Percentiles rank a stretch among this genome's conserved stretches.
Evolutionary conservation across 53 echinoderm and acorn worm genomes (phyloP).

Genomic region (Mesocentrotus franciscanus): DNA sequence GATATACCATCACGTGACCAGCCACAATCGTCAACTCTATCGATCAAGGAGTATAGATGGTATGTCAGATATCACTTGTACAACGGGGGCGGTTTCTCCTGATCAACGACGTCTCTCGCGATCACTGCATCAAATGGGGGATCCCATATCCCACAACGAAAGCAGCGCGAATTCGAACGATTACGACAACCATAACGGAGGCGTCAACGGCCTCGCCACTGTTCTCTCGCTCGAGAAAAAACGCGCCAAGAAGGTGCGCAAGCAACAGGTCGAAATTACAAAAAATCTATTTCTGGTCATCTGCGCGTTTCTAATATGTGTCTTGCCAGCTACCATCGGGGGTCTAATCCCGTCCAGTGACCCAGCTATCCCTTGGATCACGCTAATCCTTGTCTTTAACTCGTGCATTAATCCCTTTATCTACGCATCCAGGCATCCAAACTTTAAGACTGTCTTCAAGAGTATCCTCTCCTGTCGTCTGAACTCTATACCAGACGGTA

Average conservation of each 20-base stretch:
- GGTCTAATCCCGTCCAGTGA: slow-evolving; percentile 69
- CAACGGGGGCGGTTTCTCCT: slow-evolving; percentile 21
- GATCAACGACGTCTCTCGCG: slow-evolving; percentile 35
- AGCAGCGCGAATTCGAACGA: slow-evolving; percentile 55
- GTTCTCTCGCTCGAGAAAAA: slow-evolving; percentile 53
- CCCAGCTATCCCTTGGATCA: slow-evolving; percentile 73
- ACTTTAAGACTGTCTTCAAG: slow-evolving; percentile 76
- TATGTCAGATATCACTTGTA: slow-evolving; percentile 61
- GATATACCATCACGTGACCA: slow-evolving; percentile 71
- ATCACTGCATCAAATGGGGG: background rate
- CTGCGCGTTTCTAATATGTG: slow-evolving; percentile 74
- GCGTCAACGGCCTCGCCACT: slow-evolving; percentile 25
- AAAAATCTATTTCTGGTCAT: slow-evolving; percentile 77
- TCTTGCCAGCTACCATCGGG: slow-evolving; percentile 71
- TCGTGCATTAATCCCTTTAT: slow-evolving; percentile 76
- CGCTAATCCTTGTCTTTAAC: slow-evolving; percentile 70
- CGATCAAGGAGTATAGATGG: slow-evolving; percentile 61
- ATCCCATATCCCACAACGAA: slow-evolving; percentile 6
- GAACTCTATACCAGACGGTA: slow-evolving; percentile 35
- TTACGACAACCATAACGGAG: slow-evolving; percentile 49
- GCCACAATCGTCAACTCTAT: slow-evolving; percentile 68
- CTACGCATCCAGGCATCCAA: slow-evolving; percentile 77
- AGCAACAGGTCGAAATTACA: slow-evolving; percentile 69
- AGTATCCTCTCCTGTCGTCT: slow-evolving; percentile 38
- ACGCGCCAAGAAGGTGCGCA: slow-evolving; percentile 53